phyloP scores from a whole-genome alignment of 1,140 invertebrate species.

The Neotoxoptera formosana region DNA sequence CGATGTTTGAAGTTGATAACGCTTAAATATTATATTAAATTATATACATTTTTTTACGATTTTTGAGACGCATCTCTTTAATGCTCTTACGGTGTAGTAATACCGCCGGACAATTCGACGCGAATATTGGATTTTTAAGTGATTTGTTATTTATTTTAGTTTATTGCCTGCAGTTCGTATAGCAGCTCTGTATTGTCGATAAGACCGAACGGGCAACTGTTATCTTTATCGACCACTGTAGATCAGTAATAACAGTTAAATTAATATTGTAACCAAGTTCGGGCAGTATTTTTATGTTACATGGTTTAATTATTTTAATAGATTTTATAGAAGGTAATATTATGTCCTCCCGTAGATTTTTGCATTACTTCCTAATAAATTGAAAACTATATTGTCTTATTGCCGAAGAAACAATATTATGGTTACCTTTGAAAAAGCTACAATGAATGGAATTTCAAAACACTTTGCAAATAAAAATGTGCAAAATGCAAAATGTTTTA shows the following conservation, averaged over 20 bases:
- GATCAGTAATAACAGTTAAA: neutral
- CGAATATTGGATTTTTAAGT: neutral
- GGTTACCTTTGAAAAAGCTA: too few species aligned
- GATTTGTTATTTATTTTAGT: neutral
- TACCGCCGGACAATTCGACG: neutral
- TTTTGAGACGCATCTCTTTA: neutral
- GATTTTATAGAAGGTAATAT: too few species aligned
- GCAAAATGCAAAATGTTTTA: too few species aligned
- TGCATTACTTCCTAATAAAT: too few species aligned
- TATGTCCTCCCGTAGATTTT: too few species aligned
- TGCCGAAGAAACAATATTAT: too few species aligned
- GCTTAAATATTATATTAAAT: neutral
- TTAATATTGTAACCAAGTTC: neutral
- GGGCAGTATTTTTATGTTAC: neutral
- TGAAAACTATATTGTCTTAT: too few species aligned
- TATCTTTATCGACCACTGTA: neutral
- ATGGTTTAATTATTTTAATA: too few species aligned
- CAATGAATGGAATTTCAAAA: too few species aligned
- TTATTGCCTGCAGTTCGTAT: neutral
- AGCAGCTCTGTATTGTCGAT: neutral
- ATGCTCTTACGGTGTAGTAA: too few species aligned
- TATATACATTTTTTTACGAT: neutral
- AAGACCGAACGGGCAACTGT: neutral
- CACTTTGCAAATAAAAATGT: too few species aligned
- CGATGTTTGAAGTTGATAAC: neutral